These are phyloP conservation scores for Cromileptes altivelis DNA, from an alignment of 2,113 vertebrate species.

Conservation along the genomic window DNA sequence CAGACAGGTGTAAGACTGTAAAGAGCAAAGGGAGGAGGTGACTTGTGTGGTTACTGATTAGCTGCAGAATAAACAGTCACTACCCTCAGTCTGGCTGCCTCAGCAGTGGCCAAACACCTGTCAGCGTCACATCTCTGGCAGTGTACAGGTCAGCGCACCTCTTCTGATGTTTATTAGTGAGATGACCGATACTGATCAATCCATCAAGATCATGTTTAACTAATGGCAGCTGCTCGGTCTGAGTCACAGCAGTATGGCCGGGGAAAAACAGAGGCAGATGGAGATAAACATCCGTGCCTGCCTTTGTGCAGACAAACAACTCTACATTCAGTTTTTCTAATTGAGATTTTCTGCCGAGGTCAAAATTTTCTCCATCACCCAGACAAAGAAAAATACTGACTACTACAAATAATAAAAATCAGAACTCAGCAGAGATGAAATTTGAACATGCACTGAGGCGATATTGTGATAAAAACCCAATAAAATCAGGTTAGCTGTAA, in stretches of 20 bases:
- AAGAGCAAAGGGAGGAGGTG: constrained; percentile 16
- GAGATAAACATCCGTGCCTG: background rate
- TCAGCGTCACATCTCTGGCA: background rate
- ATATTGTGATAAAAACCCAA: background rate
- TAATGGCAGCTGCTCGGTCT: background rate
- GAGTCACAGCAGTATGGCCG: constrained; percentile 22
- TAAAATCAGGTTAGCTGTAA: constrained; percentile 3
- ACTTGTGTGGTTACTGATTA: constrained; percentile 65
- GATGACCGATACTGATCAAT: background rate
- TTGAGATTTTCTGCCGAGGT: background rate
- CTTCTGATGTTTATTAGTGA: background rate
- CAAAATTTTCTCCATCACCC: background rate
- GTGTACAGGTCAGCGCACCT: background rate
- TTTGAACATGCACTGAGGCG: background rate
- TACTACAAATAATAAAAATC: too few species aligned
- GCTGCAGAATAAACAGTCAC: constrained; percentile 62
- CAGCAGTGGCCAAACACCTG: constrained; percentile 39
- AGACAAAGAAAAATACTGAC: too few species aligned
- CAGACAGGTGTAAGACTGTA: background rate
- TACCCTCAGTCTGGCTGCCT: constrained; percentile 6
- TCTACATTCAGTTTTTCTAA: background rate
- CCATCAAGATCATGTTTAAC: background rate
- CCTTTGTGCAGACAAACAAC: background rate
- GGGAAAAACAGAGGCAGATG: background rate
- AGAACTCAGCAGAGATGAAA: background rate